phyloP scores from a whole-genome alignment of 2,888 invertebrate species.

The Nebria salina region DNA sequence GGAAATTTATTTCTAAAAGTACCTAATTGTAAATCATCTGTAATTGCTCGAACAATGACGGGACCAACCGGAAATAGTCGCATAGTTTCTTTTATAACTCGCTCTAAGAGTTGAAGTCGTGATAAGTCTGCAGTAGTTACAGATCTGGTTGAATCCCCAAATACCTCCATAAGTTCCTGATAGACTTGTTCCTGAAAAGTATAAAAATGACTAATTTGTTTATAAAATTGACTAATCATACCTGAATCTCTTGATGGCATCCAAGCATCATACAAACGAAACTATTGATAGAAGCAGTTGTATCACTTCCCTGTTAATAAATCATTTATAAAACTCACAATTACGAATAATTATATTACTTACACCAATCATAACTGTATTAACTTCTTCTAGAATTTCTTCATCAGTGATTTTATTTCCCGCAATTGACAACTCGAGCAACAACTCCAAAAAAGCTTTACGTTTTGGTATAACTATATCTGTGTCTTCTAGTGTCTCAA shows the following conservation, averaged over 20 bases:
- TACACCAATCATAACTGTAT: slow-evolving; percentile 68
- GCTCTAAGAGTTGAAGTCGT: slow-evolving; percentile 67
- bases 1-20: too few relatives aligned
- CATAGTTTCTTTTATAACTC: slow-evolving; percentile 69
- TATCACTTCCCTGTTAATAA: slow-evolving; percentile 54
- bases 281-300: slow-evolving; percentile 63
- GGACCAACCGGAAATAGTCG: slow-evolving; percentile 67
- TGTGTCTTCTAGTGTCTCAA: slow-evolving; percentile 50
- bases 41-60: slow-evolving; percentile 40
- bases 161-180: slow-evolving; percentile 63
- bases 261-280: slow-evolving; percentile 63
- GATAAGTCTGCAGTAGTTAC: slow-evolving; percentile 65
- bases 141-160: slow-evolving; percentile 61
- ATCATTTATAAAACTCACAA: neutral
- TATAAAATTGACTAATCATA: slow-evolving; percentile 60
- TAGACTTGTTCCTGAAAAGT: slow-evolving; percentile 57
- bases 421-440: slow-evolving; percentile 65
- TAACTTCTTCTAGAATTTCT: slow-evolving; percentile 68
- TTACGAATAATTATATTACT: slow-evolving; percentile 52
- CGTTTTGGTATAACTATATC: slow-evolving; percentile 53
- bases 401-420: slow-evolving; percentile 65
- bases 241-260: slow-evolving; percentile 63
- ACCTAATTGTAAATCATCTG: slow-evolving; percentile 38
- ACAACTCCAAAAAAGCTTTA: slow-evolving; percentile 64
- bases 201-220: neutral